These are phyloP conservation scores for Conus betulinus DNA, from an alignment of 1,140 invertebrate species.

Conservation along the genomic window DNA sequence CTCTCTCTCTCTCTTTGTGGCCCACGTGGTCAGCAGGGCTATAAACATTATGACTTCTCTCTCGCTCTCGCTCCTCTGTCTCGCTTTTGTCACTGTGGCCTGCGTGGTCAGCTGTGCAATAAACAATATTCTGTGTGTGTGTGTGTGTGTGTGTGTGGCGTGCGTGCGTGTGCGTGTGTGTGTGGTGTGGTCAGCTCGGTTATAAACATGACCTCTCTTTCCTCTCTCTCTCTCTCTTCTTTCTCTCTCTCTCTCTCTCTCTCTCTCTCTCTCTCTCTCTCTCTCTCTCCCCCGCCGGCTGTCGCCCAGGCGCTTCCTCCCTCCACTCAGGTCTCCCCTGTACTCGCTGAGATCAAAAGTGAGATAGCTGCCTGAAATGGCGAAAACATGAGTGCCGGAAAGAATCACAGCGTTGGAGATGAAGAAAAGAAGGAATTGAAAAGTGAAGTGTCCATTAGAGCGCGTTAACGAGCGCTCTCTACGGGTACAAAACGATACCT, in stretches of 20 bases:
- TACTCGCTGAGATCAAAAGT: background rate
- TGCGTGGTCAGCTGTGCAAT: too few relatives aligned
- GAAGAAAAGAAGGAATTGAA: constrained; percentile 3
- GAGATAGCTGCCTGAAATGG: background rate
- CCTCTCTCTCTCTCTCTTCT: too few relatives aligned
- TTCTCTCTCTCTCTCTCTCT: constrained; percentile 16
- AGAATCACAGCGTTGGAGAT: background rate
- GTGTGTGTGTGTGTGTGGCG: too few relatives aligned
- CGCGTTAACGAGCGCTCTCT: background rate
- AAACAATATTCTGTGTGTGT: too few relatives aligned
- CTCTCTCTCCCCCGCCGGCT: constrained; percentile 3
- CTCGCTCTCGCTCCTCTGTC: too few relatives aligned
- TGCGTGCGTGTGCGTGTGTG: too few relatives aligned
- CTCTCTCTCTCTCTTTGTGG: too few relatives aligned
- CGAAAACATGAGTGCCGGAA: background rate
- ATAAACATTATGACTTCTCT: too few relatives aligned
- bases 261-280: constrained; percentile 16
- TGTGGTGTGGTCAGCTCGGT: too few relatives aligned
- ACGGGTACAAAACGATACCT: background rate
- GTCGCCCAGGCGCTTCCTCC: background rate
- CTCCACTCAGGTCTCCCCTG: background rate
- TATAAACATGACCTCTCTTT: too few relatives aligned
- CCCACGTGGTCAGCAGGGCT: too few relatives aligned
- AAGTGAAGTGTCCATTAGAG: constrained; percentile 7
- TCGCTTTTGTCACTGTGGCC: too few relatives aligned